These are phyloP conservation scores for Apamea sordens DNA, from an alignment of 2,888 invertebrate genomes.

Conservation along the genomic window DNA sequence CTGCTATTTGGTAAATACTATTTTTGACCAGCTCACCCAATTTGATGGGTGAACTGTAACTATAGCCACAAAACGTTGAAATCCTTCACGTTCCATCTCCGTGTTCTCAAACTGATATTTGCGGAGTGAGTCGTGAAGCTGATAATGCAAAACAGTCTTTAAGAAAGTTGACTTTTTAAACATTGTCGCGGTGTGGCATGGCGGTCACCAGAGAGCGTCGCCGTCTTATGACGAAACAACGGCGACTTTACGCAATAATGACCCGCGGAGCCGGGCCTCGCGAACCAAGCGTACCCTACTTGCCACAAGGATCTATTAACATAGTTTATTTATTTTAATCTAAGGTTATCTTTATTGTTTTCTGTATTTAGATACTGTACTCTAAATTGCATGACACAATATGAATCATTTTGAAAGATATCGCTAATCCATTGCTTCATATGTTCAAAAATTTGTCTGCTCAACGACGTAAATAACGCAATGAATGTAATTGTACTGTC, in stretches of 20 bases:
- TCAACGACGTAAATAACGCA: not conserved
- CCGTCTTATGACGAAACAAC: conserved; percentile 69
- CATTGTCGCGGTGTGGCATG: conserved; percentile 19
- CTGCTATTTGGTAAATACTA: not conserved
- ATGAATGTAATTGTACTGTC: not conserved
- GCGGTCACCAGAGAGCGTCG: conserved; percentile 57
- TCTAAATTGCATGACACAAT: not conserved
- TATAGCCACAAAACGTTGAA: not conserved
- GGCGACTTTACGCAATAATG: conserved; percentile 73
- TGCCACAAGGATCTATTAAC: conserved; percentile 54
- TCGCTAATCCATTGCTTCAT: not conserved
- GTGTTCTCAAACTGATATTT: not conserved
- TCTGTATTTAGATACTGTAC: not conserved
- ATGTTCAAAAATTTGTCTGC: not conserved
- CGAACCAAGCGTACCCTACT: conserved; percentile 55
- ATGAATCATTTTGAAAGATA: not conserved
- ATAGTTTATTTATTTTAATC: conserved; percentile 30
- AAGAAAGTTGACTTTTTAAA: conserved; percentile 51
- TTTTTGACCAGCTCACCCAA: not conserved
- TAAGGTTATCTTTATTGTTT: not conserved
- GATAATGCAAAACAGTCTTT: conserved; percentile 25
- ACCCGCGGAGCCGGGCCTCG: conserved; percentile 57
- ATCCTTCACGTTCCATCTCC: not conserved
- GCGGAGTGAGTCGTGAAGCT: not conserved
- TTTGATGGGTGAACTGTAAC: not conserved